Base-by-base conservation (phyloP, 2,797 vertebrate genomes). In the Coccyzus lansbergi region DNA sequence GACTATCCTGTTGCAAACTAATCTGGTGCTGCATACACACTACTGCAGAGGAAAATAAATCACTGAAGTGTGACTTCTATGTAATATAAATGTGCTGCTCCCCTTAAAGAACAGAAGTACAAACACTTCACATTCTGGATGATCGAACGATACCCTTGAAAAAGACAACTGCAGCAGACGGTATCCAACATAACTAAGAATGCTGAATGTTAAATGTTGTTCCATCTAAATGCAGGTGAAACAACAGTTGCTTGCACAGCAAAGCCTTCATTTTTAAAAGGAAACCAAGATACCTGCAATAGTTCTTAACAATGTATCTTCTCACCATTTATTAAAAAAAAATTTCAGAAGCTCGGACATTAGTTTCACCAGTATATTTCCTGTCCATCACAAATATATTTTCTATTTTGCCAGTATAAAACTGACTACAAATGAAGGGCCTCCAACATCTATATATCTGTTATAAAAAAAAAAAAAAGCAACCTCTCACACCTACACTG, bases 41-140 rank as follows among this genome's bases (percentile, higher is more conserved):
- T 93, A 86, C 86, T 89, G 79, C 88, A 88, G 86, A 83, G 82
- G 88, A 93, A 95, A 95, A 95, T 94, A 95, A 93, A 96, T 96
- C 95, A 89, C 79, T 78, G 55, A 65, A 93, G 84, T 81, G 76
- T 91, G 85, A 93, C 93, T 96, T 93, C 76, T 46, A 15, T 67
- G 79, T 91, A 93, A 96, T 95, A 94, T 38, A 94, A 94, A 95
- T 93, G 93, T 67, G 82, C 70, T 94, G 68, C 48, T 96, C 87
- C 48, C 55, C 85, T 95, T 83, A 95, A 94, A 95, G 89, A 95
- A 82, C 83, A 95, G 72, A 67, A 93, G 85, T 83, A 94, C 91
- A 89, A 95, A 91, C 89, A 91, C 83, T 91, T 94, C 92, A 86
- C 79, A 88, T 81, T 65, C 89, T 74, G 76, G 83, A 70, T 88